Conservation (phyloP, 2,113 vertebrate genomes). For the Riparia riparia region DNA sequence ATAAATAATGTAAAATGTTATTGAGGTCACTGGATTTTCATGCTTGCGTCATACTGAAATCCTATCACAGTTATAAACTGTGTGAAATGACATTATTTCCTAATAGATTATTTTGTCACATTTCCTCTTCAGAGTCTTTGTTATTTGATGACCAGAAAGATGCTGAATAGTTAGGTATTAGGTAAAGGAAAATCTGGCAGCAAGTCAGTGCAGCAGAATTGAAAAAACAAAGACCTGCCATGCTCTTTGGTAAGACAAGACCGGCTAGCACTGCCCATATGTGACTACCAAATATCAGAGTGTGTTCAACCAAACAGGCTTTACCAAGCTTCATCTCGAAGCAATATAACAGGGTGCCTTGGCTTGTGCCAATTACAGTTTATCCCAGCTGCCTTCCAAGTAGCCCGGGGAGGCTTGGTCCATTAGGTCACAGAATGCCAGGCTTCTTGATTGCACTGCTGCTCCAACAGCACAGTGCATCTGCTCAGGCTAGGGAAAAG, state of each 20-base stretch:
- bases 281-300: constrained; percentile 18
- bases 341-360: not conserved
- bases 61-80: not conserved
- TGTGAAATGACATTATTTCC: not conserved
- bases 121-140: not conserved
- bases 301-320: not conserved
- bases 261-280: not conserved
- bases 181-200: not conserved
- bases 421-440: not conserved
- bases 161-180: not conserved
- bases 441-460: not conserved
- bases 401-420: not conserved
- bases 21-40: not conserved
- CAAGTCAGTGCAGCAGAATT: not conserved
- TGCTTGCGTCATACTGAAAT: not conserved
- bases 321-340: not conserved
- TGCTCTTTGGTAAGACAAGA: not conserved
- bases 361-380: not conserved
- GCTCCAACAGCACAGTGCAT: not conserved
- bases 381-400: not conserved
- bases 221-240: not conserved
- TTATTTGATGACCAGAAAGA: not conserved
- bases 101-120: not conserved
- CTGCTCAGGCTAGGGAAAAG: not conserved
- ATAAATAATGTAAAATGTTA: not conserved